Evolutionary conservation across 2,797 vertebrate species (phyloP).

Genomic region (Semotilus atromaculatus): DNA sequence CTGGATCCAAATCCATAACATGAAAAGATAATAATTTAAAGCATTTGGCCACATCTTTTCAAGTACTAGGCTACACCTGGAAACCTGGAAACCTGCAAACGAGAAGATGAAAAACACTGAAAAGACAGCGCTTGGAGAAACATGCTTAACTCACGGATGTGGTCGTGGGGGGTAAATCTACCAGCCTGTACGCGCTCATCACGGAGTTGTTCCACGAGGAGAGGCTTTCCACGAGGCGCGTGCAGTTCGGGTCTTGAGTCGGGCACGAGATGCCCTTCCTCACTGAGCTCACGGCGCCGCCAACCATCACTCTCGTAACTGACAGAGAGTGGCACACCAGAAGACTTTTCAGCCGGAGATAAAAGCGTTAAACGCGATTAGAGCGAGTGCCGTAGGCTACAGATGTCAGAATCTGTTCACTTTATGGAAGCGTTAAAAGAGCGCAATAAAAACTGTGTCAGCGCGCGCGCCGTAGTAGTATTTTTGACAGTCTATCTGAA

Average conservation of each 20-base stretch:
- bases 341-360: conserved; percentile 3
- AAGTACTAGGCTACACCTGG: background rate
- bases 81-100: background rate
- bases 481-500: background rate
- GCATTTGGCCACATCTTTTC: background rate
- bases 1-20: background rate
- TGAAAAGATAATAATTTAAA: background rate
- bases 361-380: background rate
- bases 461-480: background rate
- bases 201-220: conserved; percentile 62
- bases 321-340: background rate
- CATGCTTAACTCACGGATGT: conserved; percentile 76
- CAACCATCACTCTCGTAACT: background rate
- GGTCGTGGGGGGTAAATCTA: conserved; percentile 63
- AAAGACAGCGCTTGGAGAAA: background rate
- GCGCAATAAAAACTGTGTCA: conserved; percentile 4
- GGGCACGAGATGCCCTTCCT: conserved; percentile 59
- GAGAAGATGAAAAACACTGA: background rate
- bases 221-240: conserved; percentile 62
- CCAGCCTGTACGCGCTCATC: conserved; percentile 59
- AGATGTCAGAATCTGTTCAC: conserved; percentile 20
- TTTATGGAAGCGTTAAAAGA: background rate
- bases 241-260: conserved; percentile 59
- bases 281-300: conserved; percentile 8
- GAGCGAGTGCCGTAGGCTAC: background rate